Evolutionary conservation across 1,140 invertebrate species (phyloP).

Genomic region (Drosophila asahinai): DNA sequence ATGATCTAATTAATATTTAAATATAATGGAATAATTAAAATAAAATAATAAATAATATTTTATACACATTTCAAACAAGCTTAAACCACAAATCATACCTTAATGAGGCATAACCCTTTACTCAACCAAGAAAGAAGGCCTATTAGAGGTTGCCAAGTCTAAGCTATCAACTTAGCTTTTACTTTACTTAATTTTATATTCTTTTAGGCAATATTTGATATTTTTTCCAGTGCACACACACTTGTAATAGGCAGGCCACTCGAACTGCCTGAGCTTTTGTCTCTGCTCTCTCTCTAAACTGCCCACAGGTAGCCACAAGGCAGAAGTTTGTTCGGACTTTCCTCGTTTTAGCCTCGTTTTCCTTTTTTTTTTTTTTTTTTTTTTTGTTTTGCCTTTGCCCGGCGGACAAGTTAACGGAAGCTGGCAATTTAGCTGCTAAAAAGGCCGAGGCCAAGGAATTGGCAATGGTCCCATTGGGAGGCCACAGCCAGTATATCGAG

Average conservation of each 20-base stretch:
- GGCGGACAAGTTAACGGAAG: conserved; percentile 77
- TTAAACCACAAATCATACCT: background rate
- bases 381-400: conserved; percentile 37
- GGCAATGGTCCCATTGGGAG: conserved; percentile 47
- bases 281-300: conserved; percentile 31
- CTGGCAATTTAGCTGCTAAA: conserved; percentile 81
- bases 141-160: too few species aligned
- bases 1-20: background rate
- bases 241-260: conserved; percentile 65
- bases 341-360: conserved; percentile 13
- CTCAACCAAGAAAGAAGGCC: too few species aligned
- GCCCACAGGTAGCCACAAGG: conserved; percentile 66
- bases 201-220: background rate
- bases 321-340: conserved; percentile 51
- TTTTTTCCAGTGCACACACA: conserved; percentile 35
- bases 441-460: conserved; percentile 62
- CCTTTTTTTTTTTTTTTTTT: conserved; percentile 24
- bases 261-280: conserved; percentile 63
- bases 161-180: too few species aligned
- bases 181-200: background rate
- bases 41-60: too few species aligned
- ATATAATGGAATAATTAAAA: background rate
- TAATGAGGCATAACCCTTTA: too few species aligned
- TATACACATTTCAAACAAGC: too few species aligned
- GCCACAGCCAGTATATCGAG: conserved; percentile 38